Evolutionary conservation across 2,113 vertebrate species (phyloP), one percentile per base, ranked within the genome.

Genomic region (Bufo bufo): DNA sequence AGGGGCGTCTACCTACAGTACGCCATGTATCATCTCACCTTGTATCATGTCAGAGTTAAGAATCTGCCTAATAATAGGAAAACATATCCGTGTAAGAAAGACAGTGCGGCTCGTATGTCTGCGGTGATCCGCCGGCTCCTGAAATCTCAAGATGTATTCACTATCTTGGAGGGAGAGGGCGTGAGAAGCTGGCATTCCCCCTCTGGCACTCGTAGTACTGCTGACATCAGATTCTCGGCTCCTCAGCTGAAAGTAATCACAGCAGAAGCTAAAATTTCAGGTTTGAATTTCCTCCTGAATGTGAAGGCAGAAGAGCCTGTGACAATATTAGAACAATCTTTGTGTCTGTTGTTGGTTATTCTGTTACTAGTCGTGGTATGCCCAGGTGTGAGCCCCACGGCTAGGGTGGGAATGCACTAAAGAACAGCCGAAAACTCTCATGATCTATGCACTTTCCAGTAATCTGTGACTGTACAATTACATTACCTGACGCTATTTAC

Each of bases 381-480:
- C 89, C 94, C 96, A 97, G 96, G 96, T 96, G 95, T 74, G 92
- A 94, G 65, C 92, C 94, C 93, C 91, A 90, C 84, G 95, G 96
- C 93, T 92, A 94, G 94, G 93, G 93, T 7, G 90, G 91, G 94
- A 91, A 91, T 90, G 54, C 91, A 86, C 90, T 75, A 89, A 77
- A 63, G 87, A 93, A 95, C 91, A 90, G 92, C 91, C 90, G 63
- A 75, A 81, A 87, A 92, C 89, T 59, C 19, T 94, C 94, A 92
- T 92, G 33, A 33, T 33, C 33, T 33, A 33, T 1, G 33, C 33
- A 33, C 33, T 33, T 33, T 33, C 33, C 33, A 33, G 33, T 33
- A 33, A 33, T 33, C 33, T 33, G 33, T 33, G 33, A 33, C 33
- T 33, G 33, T 33, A 1, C 33, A 33, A 33, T 33, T 33, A 33